A percentile compares a stretch with the other conserved stretches of the same genome.
These are phyloP conservation scores for Cyanistes caeruleus DNA, from an alignment of 2,113 vertebrate species.

Conservation along the genomic window DNA sequence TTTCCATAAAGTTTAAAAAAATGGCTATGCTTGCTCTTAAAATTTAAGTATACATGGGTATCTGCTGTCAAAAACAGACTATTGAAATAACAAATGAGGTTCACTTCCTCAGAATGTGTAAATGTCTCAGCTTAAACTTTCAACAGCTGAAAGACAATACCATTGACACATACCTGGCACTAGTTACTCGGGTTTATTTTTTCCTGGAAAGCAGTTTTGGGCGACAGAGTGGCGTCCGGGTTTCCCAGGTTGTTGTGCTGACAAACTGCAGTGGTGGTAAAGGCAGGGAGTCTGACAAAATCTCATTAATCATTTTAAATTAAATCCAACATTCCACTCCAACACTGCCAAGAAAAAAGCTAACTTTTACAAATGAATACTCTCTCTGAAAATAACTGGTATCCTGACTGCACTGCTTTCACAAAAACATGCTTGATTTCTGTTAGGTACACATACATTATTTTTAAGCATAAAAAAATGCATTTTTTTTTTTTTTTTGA, in stretches of 20 bases:
- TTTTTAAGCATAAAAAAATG: slow-evolving; percentile 55
- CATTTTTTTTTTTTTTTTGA: background rate
- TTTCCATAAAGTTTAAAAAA: background rate
- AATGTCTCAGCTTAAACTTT: slow-evolving; percentile 74
- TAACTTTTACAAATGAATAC: slow-evolving; percentile 77
- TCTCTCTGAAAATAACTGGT: slow-evolving; percentile 59
- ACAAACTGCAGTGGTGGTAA: slow-evolving; percentile 86
- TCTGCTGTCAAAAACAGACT: background rate
- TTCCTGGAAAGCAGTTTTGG: slow-evolving; percentile 75
- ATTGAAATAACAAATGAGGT: slow-evolving; percentile 42
- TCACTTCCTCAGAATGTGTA: slow-evolving; percentile 51
- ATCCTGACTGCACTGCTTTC: slow-evolving; percentile 56
- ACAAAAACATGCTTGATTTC: slow-evolving; percentile 32
- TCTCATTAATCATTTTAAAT: slow-evolving; percentile 93
- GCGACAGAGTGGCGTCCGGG: slow-evolving; percentile 84
- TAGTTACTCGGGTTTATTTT: slow-evolving; percentile 74
- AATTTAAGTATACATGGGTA: background rate
- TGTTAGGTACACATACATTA: background rate
- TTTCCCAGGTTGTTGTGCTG: slow-evolving; percentile 83
- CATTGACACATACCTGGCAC: slow-evolving; percentile 76
- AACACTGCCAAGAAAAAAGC: slow-evolving; percentile 72
- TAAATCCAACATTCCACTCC: slow-evolving; percentile 82
- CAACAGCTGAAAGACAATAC: slow-evolving; percentile 74
- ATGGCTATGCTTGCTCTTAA: background rate
- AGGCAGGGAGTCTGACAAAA: slow-evolving; percentile 82